Percentiles rank a stretch among this genome's conserved stretches.
Evolutionary conservation across 1,140 invertebrate species (phyloP).

Genomic region (Aphidius gifuensis): DNA sequence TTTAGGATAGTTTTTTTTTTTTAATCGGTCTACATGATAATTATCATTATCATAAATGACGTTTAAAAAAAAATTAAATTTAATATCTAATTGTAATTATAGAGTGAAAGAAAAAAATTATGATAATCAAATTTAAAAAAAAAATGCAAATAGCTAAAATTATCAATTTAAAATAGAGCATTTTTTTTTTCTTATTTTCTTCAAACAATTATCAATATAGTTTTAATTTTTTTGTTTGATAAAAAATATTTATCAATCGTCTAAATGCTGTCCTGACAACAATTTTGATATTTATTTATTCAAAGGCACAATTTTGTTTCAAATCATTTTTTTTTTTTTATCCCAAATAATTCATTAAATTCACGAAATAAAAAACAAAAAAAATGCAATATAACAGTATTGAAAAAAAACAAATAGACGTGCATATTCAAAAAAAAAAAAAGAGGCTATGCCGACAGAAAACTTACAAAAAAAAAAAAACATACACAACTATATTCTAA

Average conservation of each 20-base stretch:
- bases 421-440: slow-evolving; percentile 4
- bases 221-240: background rate
- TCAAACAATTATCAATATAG: slow-evolving; percentile 4
- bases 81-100: slow-evolving; percentile 15
- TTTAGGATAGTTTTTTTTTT: slow-evolving; percentile 19
- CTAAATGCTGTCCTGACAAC: background rate
- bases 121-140: slow-evolving; percentile 6
- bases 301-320: slow-evolving; percentile 19
- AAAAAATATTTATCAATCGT: slow-evolving; percentile 3
- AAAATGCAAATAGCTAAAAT: slow-evolving; percentile 1
- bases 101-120: slow-evolving; percentile 8
- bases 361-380: background rate
- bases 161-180: slow-evolving; percentile 10
- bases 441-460: slow-evolving; percentile 15
- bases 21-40: background rate
- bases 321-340: slow-evolving; percentile 4
- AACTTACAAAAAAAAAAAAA: slow-evolving; percentile 2
- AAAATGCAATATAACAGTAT: background rate
- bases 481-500: slow-evolving; percentile 15
- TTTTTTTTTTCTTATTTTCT: background rate
- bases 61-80: slow-evolving; percentile 7
- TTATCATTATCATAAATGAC: slow-evolving; percentile 27
- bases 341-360: slow-evolving; percentile 1
- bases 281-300: slow-evolving; percentile 1
- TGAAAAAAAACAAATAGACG: slow-evolving; percentile 3